Conservation (phyloP, 2,113 vertebrate genomes). For the Ammospiza nelsoni region DNA sequence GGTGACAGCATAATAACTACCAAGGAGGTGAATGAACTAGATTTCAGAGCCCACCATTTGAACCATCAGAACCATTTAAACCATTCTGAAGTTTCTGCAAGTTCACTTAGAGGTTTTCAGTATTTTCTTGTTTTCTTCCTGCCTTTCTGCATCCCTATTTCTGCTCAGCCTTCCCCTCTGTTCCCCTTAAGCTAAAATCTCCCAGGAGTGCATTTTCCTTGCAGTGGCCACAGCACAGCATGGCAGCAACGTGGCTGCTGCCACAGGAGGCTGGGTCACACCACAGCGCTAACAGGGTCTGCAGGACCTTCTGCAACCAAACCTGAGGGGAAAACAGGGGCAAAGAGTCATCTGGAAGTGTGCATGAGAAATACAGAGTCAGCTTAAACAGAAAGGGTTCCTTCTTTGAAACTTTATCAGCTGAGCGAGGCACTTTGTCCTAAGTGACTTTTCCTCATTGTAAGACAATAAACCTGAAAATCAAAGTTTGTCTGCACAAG, state of each 20-base stretch:
- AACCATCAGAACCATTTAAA: not conserved
- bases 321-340: fast-evolving
- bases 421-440: not conserved
- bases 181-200: not conserved
- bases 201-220: not conserved
- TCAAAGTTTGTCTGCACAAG: not conserved
- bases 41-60: not conserved
- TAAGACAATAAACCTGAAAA: not conserved
- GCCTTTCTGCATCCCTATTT: not conserved
- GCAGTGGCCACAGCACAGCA: not conserved
- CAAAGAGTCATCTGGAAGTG: not conserved
- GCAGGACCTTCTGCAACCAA: not conserved
- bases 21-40: not conserved
- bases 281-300: not conserved
- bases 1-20: not conserved
- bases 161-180: not conserved
- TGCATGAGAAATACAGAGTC: not conserved
- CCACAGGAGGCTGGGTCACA: not conserved
- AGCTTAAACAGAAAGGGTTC: not conserved
- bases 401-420: not conserved
- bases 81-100: not conserved
- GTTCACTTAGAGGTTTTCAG: not conserved
- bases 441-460: not conserved
- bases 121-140: not conserved
- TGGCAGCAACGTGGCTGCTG: not conserved